These are phyloP conservation scores for Gerris buenoi DNA, from an alignment of 1,140 invertebrate genomes.

Conservation along the genomic window DNA sequence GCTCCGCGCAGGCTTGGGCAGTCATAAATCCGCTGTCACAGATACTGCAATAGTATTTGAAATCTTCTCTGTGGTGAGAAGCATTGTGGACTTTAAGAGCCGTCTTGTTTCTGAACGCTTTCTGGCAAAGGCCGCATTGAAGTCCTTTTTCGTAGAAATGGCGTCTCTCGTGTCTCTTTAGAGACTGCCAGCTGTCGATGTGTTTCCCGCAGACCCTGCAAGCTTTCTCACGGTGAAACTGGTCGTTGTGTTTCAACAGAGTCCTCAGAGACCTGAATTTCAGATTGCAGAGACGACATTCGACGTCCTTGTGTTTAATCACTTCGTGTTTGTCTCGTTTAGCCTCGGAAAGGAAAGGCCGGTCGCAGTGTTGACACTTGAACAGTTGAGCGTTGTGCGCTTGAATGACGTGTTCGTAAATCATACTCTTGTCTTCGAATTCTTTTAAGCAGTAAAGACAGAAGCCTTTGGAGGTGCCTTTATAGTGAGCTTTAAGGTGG, in stretches of 20 bases:
- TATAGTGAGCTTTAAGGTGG: slow-evolving; percentile 14
- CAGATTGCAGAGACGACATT: slow-evolving; percentile 10
- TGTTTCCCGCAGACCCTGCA: slow-evolving; percentile 13
- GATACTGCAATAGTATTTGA: slow-evolving; percentile 9
- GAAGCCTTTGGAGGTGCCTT: slow-evolving; percentile 10
- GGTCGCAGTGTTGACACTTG: slow-evolving; percentile 15
- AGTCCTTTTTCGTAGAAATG: slow-evolving; percentile 13
- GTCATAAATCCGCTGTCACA: slow-evolving; percentile 11
- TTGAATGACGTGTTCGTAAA: slow-evolving; percentile 14
- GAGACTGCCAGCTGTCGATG: slow-evolving; percentile 3
- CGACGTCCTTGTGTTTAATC: slow-evolving; percentile 6
- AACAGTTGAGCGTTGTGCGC: slow-evolving; percentile 13
- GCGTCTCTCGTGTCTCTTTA: slow-evolving; percentile 13
- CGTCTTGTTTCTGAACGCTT: slow-evolving; percentile 14
- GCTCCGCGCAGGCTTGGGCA: slow-evolving; percentile 9
- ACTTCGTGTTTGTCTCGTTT: slow-evolving; percentile 11
- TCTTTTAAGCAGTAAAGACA: slow-evolving; percentile 14
- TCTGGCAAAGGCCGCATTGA: slow-evolving; percentile 12
- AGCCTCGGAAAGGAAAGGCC: slow-evolving; percentile 10
- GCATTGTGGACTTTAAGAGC: slow-evolving; percentile 6
- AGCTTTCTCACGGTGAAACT: slow-evolving; percentile 8
- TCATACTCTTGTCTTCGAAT: slow-evolving; percentile 13
- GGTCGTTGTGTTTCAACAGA: slow-evolving; percentile 12
- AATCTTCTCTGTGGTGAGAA: slow-evolving; percentile 2
- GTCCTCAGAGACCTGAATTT: slow-evolving; percentile 10